Base-by-base conservation (phyloP, 2,888 invertebrate genomes). In the Epistrophe eligans region DNA sequence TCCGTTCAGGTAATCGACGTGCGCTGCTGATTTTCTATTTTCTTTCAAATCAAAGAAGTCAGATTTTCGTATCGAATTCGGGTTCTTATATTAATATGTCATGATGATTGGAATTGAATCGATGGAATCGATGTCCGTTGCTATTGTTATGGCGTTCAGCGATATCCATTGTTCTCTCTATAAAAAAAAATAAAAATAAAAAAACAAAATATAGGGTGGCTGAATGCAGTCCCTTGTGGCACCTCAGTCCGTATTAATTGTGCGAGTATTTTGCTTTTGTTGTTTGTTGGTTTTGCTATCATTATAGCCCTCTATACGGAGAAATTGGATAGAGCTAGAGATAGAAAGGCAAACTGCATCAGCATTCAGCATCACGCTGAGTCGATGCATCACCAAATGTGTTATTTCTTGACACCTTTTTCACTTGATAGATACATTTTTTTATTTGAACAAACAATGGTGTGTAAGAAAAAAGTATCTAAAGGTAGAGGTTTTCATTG, bases 281-380 rank as follows among this genome's bases (percentile, higher is more conserved):
- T 87, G 83, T 83, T 87, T 87, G 87, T 87, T 87, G 87, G 83
- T 87, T 87, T 87, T 87, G 83, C 87, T 79, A 62, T 79, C 83
- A 83, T 79, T 79, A 76, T 76, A 11, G 28, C 17, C 45, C 58
- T 45, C 58, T 84, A 24, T 24, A 70, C 70, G 71, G 19, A 45
- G 77, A 67, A 80, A 43, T 67, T 48, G 24, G 40, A 62, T 67
- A 13, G 57, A 45, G 0, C 64, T 38, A 48, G 57, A 64, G 15
- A 66, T 19, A n/a, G 43, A 77, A 57, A 45, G 15, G 62, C 40
- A 70, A 70, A 66, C 48, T 77, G 76, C 40, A 62, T 43, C 28
- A 38, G 17, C 67, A 32, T 43, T n/a, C 24, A 35, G 17, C 70
- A 71, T 60, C 82, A 71, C 32, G 83, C 87, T 83, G 87, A 62